Percentiles rank a stretch among this genome's conserved stretches.
Evolutionary conservation across 2,113 vertebrate genomes (phyloP).

Genomic region (Vidua chalybeata): DNA sequence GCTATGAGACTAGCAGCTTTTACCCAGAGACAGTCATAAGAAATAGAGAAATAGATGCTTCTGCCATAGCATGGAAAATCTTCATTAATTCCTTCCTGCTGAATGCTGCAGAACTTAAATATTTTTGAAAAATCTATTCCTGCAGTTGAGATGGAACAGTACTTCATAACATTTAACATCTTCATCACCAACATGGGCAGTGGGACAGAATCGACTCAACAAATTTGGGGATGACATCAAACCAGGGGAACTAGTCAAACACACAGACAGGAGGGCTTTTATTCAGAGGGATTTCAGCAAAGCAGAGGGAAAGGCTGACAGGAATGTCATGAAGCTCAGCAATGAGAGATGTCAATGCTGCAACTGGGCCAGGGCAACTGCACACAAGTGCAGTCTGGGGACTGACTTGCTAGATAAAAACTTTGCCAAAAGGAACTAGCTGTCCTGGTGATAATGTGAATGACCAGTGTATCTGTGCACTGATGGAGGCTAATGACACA

Average conservation of each 20-base stretch:
- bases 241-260: background rate
- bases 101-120: background rate
- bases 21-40: background rate
- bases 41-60: background rate
- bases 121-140: background rate
- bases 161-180: background rate
- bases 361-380: background rate
- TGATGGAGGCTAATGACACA: background rate
- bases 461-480: background rate
- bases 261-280: background rate
- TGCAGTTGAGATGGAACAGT: background rate
- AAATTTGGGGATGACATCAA: background rate
- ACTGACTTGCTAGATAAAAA: background rate
- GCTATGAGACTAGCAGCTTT: constrained; percentile 22
- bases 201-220: background rate
- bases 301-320: background rate
- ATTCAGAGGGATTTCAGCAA: background rate
- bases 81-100: background rate
- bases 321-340: background rate
- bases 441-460: background rate
- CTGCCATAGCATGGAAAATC: background rate
- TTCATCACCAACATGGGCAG: background rate
- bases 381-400: background rate
- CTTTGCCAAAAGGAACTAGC: background rate
- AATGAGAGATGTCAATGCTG: background rate